Conservation (phyloP, 2,888 invertebrate genomes). For the Dryocosmus kuriphilus region DNA sequence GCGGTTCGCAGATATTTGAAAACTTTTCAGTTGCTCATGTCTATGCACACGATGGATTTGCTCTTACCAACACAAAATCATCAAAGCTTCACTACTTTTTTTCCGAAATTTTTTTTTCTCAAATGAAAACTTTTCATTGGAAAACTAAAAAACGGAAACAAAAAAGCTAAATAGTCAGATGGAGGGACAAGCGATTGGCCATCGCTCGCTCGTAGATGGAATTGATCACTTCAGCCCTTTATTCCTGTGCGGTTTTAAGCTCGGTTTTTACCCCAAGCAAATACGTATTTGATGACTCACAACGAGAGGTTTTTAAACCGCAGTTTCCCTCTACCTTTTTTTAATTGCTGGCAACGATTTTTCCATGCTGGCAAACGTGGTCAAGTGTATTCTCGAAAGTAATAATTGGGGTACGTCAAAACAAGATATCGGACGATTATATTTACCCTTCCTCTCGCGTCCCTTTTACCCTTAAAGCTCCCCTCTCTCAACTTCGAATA, state of each 20-base stretch:
- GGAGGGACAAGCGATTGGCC: conserved; percentile 12
- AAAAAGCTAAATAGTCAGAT: conserved; percentile 22
- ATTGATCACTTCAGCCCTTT: conserved; percentile 24
- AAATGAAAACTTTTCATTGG: not conserved
- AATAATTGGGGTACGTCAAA: no score
- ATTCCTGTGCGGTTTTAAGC: not conserved
- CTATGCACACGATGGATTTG: conserved; percentile 22
- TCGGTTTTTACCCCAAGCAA: conserved; percentile 9
- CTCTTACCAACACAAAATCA: not conserved
- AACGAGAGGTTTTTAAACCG: not conserved
- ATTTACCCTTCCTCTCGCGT: no score
- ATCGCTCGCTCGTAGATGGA: not conserved
- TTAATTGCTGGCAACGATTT: not conserved
- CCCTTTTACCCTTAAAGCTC: no score
- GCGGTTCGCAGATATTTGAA: conserved; percentile 31
- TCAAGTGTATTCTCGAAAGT: not conserved
- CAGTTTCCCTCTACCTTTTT: not conserved
- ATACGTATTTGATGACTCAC: conserved; percentile 19
- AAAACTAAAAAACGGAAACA: not conserved
- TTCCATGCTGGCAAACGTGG: not conserved
- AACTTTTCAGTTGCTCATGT: conserved; percentile 33
- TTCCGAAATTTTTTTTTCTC: not conserved
- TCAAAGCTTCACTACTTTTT: not conserved
- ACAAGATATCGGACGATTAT: no score
- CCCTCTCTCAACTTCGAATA: no score